Base-by-base conservation (phyloP, 2,888 invertebrate species). In the Acronicta alni region DNA sequence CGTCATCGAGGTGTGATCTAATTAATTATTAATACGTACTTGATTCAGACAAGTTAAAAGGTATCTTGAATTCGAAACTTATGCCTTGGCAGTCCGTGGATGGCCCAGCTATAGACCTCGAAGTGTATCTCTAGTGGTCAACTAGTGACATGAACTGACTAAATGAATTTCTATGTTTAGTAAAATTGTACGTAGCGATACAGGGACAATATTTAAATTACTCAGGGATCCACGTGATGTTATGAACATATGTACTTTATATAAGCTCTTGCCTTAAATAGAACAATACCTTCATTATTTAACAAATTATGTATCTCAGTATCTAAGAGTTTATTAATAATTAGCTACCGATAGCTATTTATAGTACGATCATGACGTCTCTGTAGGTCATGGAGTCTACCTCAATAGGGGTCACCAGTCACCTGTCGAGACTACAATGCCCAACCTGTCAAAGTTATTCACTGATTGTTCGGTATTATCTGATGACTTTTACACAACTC, bases 401-500 rank as follows among this genome's bases (percentile, higher is more conserved):
- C 72, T 73, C 56, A 65, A 59, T 54, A 42, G 58, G 66, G 67
- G 68, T 74, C 74, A 71, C 51, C n/a, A n/a, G n/a, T 55, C 42
- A n/a, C n/a, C n/a, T n/a, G 42, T 61, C 57, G 48, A 66, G 70
- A 72, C 56, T 54, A 66, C 55, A 73, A 73, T 70, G 55, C 56
- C 38, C 44, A 64, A 73, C 62, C 56, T 73, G 71, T 63, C 66
- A 69, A 72, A 72, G 53, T 41, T 63, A 72, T 66, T 61, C 62
- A 60, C 35, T 56, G 44, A 66, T 66, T 51, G 54, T 47, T 51
- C 47, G 54, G 35, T 57, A 66, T 60, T 69, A 73, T 72, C 69
- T 66, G 74, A 68, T 72, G 60, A 71, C 68, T 66, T 67, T 75
- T 83, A 79, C 72, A 79, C 79, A 80, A 80, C 69, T 58, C 32